These are phyloP conservation scores for Aphaenogaster floridana DNA, from an alignment of 1,140 invertebrate species.

Conservation along the genomic window DNA sequence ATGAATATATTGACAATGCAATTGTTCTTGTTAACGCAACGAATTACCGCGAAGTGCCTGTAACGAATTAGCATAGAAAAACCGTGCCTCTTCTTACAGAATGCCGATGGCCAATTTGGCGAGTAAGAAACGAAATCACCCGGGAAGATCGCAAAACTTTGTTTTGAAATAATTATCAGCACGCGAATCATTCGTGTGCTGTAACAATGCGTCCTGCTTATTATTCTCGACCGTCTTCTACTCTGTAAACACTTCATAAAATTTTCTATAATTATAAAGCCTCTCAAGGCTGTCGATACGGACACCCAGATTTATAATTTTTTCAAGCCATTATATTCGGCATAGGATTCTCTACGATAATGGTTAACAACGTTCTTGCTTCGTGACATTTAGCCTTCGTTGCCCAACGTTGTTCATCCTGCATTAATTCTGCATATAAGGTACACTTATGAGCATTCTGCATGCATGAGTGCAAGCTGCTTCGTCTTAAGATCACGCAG, in stretches of 20 bases:
- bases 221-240: neutral
- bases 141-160: neutral
- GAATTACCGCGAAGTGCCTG: constrained; percentile 71
- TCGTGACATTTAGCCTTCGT: constrained; percentile 17
- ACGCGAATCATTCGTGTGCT: no score
- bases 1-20: constrained; percentile 78
- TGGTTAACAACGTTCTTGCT: neutral
- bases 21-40: constrained; percentile 76
- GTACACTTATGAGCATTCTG: neutral
- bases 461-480: neutral
- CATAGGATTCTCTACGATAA: neutral
- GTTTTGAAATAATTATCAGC: constrained; percentile 7
- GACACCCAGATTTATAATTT: neutral
- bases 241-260: neutral
- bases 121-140: neutral
- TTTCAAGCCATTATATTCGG: neutral
- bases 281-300: neutral
- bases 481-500: constrained; percentile 26
- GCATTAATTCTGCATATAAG: neutral
- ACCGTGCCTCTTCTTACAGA: constrained; percentile 11
- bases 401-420: neutral
- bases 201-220: neutral
- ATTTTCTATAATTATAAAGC: neutral
- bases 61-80: constrained; percentile 64
- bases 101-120: constrained; percentile 7